Conservation (phyloP, 2,797 vertebrate species). For the Australoheros facetus region DNA sequence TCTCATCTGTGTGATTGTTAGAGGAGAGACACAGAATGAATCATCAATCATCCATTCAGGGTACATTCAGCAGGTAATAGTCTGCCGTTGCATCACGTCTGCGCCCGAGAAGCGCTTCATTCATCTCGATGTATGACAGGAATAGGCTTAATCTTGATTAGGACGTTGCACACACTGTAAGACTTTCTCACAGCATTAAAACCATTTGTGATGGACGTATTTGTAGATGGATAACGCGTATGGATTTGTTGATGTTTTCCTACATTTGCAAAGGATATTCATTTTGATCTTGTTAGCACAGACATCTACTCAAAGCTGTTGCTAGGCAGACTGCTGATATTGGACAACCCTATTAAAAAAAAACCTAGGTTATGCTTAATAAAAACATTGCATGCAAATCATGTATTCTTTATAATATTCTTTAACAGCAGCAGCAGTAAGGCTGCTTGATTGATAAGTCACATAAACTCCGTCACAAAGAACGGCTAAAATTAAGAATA, state of each 20-base stretch:
- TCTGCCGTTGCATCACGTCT: constrained; percentile 65
- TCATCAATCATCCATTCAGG: constrained; percentile 79
- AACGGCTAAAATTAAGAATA: background rate
- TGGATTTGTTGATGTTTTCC: background rate
- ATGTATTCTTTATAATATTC: no score
- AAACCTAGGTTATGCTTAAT: background rate
- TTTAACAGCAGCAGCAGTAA: background rate
- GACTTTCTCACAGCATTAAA: constrained; percentile 21
- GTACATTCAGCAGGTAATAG: constrained; percentile 76
- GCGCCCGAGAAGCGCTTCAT: constrained; percentile 53
- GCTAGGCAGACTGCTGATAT: constrained; percentile 10
- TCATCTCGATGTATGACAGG: constrained; percentile 54
- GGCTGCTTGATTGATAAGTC: background rate
- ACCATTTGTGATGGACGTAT: background rate
- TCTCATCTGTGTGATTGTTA: constrained; percentile 74
- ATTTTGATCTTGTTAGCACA: background rate
- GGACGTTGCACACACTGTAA: constrained; percentile 39
- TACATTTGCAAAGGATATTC: background rate
- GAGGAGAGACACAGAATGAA: constrained; percentile 61
- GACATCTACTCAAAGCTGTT: background rate
- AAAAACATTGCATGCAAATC: no score
- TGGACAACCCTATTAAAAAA: background rate
- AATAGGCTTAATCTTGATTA: constrained; percentile 71
- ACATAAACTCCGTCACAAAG: background rate
- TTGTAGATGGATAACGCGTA: background rate